Base-by-base conservation (phyloP, 2,888 invertebrate species). In the Slavum lentiscoides region DNA sequence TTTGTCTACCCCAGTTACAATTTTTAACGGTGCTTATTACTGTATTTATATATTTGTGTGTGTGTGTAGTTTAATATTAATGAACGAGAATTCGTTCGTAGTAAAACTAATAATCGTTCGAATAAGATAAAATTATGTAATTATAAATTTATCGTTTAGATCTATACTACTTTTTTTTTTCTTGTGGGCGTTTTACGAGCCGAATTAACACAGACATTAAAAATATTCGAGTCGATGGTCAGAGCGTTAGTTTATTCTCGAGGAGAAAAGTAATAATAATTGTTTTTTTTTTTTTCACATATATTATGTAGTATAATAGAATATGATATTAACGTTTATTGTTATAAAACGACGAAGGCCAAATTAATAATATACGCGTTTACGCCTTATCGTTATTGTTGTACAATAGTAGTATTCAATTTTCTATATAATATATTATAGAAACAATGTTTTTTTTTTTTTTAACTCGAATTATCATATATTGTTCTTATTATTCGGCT, bases 341-440 rank as follows among this genome's bases (percentile, higher is more conserved):
- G 53, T 53, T 74, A 64, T 11, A 23, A 9, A 58, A 66, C 21
- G 55, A 74, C 74, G 74, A 74, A 74, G 74, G 74, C 21, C 66
- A n/a, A 37, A 37, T 21, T n/a, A 74, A 74, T 55, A 58, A 6
- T 21, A 6, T 21, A 74, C 55, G n/a, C 43, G 61, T 49, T 53
- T 53, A 30, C 30, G 62, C 43, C 43, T 21, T 5, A 9, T 21
- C 11, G 13, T 49, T 23, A 73, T 62, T 39, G 8, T 49, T 53
- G 53, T 30, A 13, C 15, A n/a, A 49, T 53, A 21, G 7, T 6
- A 39, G 9, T 43, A 43, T 43, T 43, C 7, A 9, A 43, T 43
- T 43, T 43, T 43, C 43, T 43, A 43, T 43, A 4, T 49, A 30
- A 23, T 9, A 43, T 62, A 37, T 53, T 30, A 8, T 39, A 55